phyloP scores from a whole-genome alignment of 1,140 invertebrate species.

The Lethrus apterus region DNA sequence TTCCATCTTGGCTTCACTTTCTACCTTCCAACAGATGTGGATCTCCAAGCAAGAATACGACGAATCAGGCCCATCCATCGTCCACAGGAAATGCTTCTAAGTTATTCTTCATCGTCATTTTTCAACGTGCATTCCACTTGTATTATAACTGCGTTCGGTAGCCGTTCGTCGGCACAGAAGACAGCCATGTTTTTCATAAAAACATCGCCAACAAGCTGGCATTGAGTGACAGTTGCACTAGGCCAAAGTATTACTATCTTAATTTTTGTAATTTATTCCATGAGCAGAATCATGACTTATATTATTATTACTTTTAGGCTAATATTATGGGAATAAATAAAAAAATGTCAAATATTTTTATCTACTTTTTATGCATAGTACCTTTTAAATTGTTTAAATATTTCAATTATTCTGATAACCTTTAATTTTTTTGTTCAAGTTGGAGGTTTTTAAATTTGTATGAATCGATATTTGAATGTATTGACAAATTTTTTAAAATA shows the following conservation, averaged over 20 bases:
- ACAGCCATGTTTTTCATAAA: slow-evolving; percentile 31
- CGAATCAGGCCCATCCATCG: slow-evolving; percentile 85
- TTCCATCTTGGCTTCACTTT: slow-evolving; percentile 76
- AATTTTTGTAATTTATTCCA: slow-evolving; percentile 27
- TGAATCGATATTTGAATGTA: too few relatives aligned
- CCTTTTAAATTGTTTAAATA: too few relatives aligned
- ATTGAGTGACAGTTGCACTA: slow-evolving; percentile 34
- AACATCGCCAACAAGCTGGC: slow-evolving; percentile 19
- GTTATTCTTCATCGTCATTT: slow-evolving; percentile 24
- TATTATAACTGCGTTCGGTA: slow-evolving; percentile 23
- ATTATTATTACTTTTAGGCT: slow-evolving; percentile 34
- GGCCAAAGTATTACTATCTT: slow-evolving; percentile 38
- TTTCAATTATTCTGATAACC: too few relatives aligned
- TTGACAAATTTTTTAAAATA: too few relatives aligned
- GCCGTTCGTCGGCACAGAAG: slow-evolving; percentile 17
- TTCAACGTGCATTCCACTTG: slow-evolving; percentile 20
- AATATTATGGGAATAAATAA: slow-evolving; percentile 35
- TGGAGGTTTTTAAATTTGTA: too few relatives aligned
- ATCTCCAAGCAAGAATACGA: slow-evolving; percentile 89
- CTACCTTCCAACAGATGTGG: slow-evolving; percentile 85
- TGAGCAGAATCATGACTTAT: slow-evolving; percentile 33
- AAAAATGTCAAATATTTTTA: too few relatives aligned
- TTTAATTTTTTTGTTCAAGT: too few relatives aligned
- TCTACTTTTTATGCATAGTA: too few relatives aligned
- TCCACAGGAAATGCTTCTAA: slow-evolving; percentile 94